Evolutionary conservation across 2,888 invertebrate species (phyloP).

Genomic region (Hyppa rectilinea): DNA sequence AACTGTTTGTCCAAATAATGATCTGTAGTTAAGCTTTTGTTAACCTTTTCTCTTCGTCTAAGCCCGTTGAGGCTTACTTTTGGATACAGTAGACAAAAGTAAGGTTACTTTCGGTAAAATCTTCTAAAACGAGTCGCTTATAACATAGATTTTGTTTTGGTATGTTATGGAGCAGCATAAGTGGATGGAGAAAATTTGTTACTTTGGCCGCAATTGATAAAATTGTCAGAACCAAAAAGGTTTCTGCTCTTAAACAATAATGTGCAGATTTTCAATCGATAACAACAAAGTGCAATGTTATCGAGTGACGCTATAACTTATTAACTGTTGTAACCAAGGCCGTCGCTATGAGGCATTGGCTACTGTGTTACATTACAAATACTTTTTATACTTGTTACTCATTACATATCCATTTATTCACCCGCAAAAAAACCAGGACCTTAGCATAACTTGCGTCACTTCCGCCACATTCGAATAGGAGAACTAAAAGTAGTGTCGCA

Average conservation of each 20-base stretch:
- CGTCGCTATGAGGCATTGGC: slow-evolving; percentile 14
- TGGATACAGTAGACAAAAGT: neutral
- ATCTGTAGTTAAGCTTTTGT: neutral
- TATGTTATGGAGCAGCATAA: neutral
- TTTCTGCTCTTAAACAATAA: slow-evolving; percentile 9
- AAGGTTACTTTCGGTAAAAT: neutral
- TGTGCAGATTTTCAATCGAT: slow-evolving; percentile 40
- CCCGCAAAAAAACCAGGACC: slow-evolving; percentile 12
- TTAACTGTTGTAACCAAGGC: slow-evolving; percentile 41
- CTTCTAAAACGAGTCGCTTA: neutral
- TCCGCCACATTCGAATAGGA: slow-evolving; percentile 21
- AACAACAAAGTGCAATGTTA: slow-evolving; percentile 49
- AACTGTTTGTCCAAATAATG: neutral
- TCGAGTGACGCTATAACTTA: slow-evolving; percentile 25
- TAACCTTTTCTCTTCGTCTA: neutral
- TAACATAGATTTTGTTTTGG: neutral
- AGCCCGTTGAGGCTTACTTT: neutral
- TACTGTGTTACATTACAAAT: slow-evolving; percentile 26
- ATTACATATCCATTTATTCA: slow-evolving; percentile 24
- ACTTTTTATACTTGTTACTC: slow-evolving; percentile 1
- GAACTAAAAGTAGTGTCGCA: slow-evolving; percentile 37
- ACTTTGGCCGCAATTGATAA: neutral
- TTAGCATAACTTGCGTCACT: slow-evolving; percentile 19
- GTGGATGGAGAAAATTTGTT: neutral
- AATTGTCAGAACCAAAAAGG: neutral